These are phyloP conservation scores for Nomada lathburiana DNA, from an alignment of 2,888 invertebrate genomes.

Conservation along the genomic window DNA sequence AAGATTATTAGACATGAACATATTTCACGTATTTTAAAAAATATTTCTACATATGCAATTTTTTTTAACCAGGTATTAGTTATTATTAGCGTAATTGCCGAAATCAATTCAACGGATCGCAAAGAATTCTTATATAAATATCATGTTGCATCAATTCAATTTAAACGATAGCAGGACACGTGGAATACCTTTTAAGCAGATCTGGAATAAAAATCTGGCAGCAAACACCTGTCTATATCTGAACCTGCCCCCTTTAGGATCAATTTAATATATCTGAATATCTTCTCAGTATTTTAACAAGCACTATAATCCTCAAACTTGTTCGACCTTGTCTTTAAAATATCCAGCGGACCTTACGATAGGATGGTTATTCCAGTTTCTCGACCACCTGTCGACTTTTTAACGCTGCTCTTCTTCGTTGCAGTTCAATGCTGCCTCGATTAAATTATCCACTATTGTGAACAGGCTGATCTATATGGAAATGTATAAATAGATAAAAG, in stretches of 20 bases:
- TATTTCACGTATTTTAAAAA: too few species aligned
- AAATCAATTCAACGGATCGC: too few species aligned
- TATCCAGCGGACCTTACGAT: not conserved
- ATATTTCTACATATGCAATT: too few species aligned
- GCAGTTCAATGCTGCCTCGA: not conserved
- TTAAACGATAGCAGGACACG: too few species aligned
- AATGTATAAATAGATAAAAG: conserved; percentile 24
- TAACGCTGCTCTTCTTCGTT: not conserved
- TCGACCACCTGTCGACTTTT: conserved; percentile 14
- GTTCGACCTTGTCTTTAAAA: not conserved
- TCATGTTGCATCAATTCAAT: too few species aligned
- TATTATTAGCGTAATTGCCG: too few species aligned
- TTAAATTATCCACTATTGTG: conserved; percentile 4
- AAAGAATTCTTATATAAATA: too few species aligned
- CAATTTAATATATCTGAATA: not conserved
- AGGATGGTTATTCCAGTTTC: not conserved
- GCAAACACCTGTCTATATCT: not conserved
- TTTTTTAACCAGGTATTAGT: too few species aligned
- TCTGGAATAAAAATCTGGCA: not conserved
- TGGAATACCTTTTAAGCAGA: not conserved
- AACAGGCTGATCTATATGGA: not conserved
- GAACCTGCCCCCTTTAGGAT: not conserved
- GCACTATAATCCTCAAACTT: not conserved
- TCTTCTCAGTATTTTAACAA: not conserved
- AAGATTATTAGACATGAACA: too few species aligned